These are phyloP conservation scores for Hippoglossus stenolepis DNA, from an alignment of 2,113 vertebrate genomes.

Conservation along the genomic window DNA sequence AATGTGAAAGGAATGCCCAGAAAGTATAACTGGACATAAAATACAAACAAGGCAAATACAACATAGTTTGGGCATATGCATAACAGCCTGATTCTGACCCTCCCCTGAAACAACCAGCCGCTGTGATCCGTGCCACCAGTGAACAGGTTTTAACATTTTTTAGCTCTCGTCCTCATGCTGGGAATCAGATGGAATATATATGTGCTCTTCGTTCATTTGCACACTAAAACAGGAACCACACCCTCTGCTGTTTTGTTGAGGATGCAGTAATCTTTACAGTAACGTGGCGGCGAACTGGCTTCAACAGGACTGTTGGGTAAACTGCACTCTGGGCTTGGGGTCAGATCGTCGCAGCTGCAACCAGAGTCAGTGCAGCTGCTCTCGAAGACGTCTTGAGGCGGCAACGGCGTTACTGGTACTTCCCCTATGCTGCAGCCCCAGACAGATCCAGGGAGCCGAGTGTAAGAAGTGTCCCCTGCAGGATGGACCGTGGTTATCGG, in stretches of 20 bases:
- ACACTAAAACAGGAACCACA: conserved; percentile 56
- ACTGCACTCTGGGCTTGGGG: conserved; percentile 49
- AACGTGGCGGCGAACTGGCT: not conserved
- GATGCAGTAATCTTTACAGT: conserved; percentile 57
- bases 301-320: conserved; percentile 26
- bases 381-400: conserved; percentile 11
- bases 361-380: conserved; percentile 47
- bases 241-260: conserved; percentile 62
- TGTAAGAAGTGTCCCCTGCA: conserved; percentile 35
- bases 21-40: not conserved
- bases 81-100: too few relatives aligned
- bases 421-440: not conserved
- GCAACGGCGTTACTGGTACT: not conserved
- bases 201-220: conserved; percentile 5
- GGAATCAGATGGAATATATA: too few relatives aligned
- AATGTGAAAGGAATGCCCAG: too few relatives aligned
- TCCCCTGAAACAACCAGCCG: too few relatives aligned
- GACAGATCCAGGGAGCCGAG: conserved; percentile 39
- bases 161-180: too few relatives aligned
- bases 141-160: too few relatives aligned
- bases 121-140: not conserved
- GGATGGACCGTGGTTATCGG: not conserved
- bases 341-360: conserved; percentile 47
- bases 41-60: conserved; percentile 1
- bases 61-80: too few relatives aligned